phyloP scores from a whole-genome alignment of 2,888 invertebrate genomes.

The Rhagonycha fulva region DNA sequence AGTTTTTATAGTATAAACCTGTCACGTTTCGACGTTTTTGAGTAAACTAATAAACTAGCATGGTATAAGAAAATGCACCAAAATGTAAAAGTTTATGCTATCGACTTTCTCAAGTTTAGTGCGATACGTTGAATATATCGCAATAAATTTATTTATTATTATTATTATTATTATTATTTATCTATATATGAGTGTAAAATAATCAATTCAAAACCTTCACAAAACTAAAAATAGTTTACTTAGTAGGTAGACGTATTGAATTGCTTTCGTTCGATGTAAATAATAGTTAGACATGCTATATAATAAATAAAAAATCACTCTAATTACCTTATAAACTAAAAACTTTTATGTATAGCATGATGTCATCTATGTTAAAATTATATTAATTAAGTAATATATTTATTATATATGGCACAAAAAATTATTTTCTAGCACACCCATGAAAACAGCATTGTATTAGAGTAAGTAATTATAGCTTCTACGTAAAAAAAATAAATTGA shows the following conservation, averaged over 20 bases:
- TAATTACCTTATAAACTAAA: not conserved
- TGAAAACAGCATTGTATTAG: not conserved
- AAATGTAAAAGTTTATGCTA: not conserved
- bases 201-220: conserved; percentile 1
- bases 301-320: not conserved
- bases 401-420: not conserved
- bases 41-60: not conserved
- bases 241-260: not conserved
- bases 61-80: not conserved
- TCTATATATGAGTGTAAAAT: not conserved
- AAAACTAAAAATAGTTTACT: not conserved
- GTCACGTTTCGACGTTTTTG: not conserved
- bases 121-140: not conserved
- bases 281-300: not conserved
- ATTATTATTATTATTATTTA: not conserved
- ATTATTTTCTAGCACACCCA: not conserved
- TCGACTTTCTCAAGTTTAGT: not conserved
- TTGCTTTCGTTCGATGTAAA: not conserved
- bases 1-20: not conserved
- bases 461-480: not conserved
- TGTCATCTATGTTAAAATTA: not conserved
- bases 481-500: not conserved
- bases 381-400: not conserved
- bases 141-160: not conserved
- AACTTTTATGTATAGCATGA: not conserved